phyloP scores from a whole-genome alignment of 92 coral and sea anemone genomes.

The Metridium senile region DNA sequence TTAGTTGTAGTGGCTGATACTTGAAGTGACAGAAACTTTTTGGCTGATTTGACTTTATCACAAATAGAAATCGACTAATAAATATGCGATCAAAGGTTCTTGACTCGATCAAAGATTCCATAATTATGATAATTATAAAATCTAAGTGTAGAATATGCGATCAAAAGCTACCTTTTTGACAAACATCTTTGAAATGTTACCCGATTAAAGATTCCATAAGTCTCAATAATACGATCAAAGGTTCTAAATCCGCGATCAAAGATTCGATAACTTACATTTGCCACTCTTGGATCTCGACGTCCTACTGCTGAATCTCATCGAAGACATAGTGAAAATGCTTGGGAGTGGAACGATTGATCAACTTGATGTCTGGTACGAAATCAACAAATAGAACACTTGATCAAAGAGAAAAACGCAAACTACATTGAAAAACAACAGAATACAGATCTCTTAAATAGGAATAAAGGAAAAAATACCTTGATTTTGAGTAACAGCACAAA shows the following conservation, averaged over 20 bases:
- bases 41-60: constrained; percentile 60
- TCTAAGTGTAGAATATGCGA: not conserved
- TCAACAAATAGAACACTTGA: not conserved
- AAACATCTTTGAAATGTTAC: not conserved
- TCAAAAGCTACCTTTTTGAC: too few species aligned
- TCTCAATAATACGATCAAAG: too few species aligned
- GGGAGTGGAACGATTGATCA: not conserved
- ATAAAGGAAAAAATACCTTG: constrained; percentile 18
- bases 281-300: constrained; percentile 13
- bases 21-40: constrained; percentile 91
- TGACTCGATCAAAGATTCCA: not conserved
- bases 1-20: constrained; percentile 76
- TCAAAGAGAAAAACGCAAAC: not conserved
- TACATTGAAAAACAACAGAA: not conserved
- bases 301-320: constrained; percentile 26
- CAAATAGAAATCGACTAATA: too few species aligned
- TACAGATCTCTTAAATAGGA: not conserved
- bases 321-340: constrained; percentile 17
- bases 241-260: not conserved
- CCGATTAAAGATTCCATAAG: constrained; percentile 5
- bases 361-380: not conserved
- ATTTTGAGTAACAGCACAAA: not conserved
- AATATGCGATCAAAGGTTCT: not conserved
- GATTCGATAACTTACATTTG: constrained; percentile 20
- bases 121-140: not conserved